Percentiles rank a stretch among this genome's conserved stretches.
These are phyloP conservation scores for Huso huso DNA, from an alignment of 2,797 vertebrate genomes.

Conservation along the genomic window DNA sequence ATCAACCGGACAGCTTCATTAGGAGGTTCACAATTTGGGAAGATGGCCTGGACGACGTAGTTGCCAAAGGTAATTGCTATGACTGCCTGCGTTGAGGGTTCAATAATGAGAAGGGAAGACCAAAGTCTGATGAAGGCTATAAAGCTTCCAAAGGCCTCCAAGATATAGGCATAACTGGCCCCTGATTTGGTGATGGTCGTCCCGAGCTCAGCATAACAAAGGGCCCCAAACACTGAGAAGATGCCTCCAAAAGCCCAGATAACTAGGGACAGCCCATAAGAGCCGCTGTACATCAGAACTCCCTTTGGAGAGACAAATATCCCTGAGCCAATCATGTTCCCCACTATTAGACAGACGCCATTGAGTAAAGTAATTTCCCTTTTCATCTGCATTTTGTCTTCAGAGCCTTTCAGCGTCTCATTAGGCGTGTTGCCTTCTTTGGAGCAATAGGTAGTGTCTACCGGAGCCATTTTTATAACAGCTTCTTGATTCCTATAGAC, in stretches of 20 bases:
- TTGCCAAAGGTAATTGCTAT: slow-evolving; percentile 79
- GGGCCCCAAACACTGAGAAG: slow-evolving; percentile 75
- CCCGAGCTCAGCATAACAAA: slow-evolving; percentile 76
- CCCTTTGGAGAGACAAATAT: slow-evolving; percentile 79
- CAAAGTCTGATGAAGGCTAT: slow-evolving; percentile 77
- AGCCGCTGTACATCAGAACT: slow-evolving; percentile 69
- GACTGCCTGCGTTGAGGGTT: slow-evolving; percentile 73
- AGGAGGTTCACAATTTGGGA: slow-evolving; percentile 67
- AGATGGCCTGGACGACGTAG: slow-evolving; percentile 73
- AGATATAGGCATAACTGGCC: slow-evolving; percentile 77
- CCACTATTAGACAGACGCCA: slow-evolving; percentile 74
- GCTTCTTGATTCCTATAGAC: too few relatives aligned
- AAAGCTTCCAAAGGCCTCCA: slow-evolving; percentile 75
- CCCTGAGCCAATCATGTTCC: slow-evolving; percentile 82
- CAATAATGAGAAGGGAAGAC: slow-evolving; percentile 77
- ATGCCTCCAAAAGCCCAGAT: slow-evolving; percentile 70
- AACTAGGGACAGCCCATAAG: slow-evolving; percentile 68
- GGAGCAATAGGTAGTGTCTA: too few relatives aligned
- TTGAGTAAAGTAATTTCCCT: slow-evolving; percentile 74
- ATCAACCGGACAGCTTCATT: slow-evolving; percentile 67
- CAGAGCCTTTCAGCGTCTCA: slow-evolving; percentile 43
- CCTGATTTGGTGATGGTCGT: slow-evolving; percentile 77
- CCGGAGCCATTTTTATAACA: too few relatives aligned
- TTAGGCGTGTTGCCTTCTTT: neutral
- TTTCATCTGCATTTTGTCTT: slow-evolving; percentile 71